Evolutionary conservation across 2,888 invertebrate species (phyloP), one percentile per base, ranked within the genome.

Genomic region (Trichacis sp.): DNA sequence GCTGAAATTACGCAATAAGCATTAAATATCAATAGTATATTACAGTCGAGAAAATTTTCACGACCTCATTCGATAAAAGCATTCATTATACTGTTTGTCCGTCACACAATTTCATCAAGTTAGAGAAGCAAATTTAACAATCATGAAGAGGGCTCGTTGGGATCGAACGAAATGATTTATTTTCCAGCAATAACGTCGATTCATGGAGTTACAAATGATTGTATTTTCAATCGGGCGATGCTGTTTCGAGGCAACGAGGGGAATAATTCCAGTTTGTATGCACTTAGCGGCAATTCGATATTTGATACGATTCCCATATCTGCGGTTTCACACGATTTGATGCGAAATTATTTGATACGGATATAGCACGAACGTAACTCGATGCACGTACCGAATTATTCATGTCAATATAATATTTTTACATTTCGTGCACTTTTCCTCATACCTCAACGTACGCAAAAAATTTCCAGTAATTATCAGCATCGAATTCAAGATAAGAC

Each of bases 261-360:
- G 48, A 63, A 59, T 62, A 58, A 65, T 66, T 62, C 65, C 45
- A 54, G 66, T 62, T 66, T 55, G 66, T 62, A 40, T 66, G 66
- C 58, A 66, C 62, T 66, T 66, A 62, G 57, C 58, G 66, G 54
- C 67, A 67, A 63, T 67, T 67, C 63, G 62, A 67, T 63, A 67
- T 67, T 67, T 59, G 62, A 67, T 67, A 59, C 47, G 56, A 56
- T 56, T 62, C 67, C 62, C 67, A 67, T 63, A 63, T 59, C 67
- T 63, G 67, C 63, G 67, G 67, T 63, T 59, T 63, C 62, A 50
- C 63, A 59, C 65, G 65, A 61, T 65, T 65, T 61, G 50, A 61
- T 65, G 36, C 59, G 59, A 63, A 67, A 67, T 63, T 59, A 67
- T 67, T 67, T 59, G 67, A 67, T 67, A 67, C 59, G 56, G 56